Percentiles rank a stretch among this genome's conserved stretches.
Conservation (phyloP, 2,113 vertebrate genomes). For the Brienomyrus brachyistius region DNA sequence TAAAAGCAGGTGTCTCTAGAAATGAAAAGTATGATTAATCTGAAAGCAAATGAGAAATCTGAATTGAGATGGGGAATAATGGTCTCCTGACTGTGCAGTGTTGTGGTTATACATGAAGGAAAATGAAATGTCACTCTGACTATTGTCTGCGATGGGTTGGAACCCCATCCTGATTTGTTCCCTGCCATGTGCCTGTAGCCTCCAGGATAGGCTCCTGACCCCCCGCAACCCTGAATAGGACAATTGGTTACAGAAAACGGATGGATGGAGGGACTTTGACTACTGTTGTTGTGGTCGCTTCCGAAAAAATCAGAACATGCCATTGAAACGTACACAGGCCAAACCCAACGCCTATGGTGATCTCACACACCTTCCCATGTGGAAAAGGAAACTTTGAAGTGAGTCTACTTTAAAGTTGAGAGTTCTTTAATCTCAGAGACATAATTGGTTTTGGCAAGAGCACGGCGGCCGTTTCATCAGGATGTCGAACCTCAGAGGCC, state of each 20-base stretch:
- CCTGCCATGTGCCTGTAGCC: not conserved
- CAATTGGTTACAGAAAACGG: not conserved
- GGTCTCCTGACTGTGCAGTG: not conserved
- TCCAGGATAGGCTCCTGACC: not conserved
- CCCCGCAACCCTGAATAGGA: not conserved
- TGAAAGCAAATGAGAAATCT: slow-evolving; percentile 3
- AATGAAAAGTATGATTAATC: not conserved
- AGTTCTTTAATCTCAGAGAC: not conserved
- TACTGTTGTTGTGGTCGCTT: not conserved
- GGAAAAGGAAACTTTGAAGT: slow-evolving; percentile 4
- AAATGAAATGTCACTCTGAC: not conserved
- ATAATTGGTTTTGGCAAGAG: not conserved
- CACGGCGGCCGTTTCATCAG: not conserved
- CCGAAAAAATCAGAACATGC: not conserved
- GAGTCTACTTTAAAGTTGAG: not conserved
- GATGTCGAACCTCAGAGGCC: not conserved
- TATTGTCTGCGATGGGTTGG: not conserved
- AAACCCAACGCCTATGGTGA: not conserved
- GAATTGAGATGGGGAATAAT: not conserved
- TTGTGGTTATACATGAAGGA: not conserved
- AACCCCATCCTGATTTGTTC: not conserved
- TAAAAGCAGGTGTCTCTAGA: not conserved
- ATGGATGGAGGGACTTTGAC: not conserved
- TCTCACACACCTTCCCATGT: not conserved
- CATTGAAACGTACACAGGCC: not conserved